Base-by-base conservation (phyloP, 2,888 invertebrate genomes). In the Xanthostigma xanthostigma region DNA sequence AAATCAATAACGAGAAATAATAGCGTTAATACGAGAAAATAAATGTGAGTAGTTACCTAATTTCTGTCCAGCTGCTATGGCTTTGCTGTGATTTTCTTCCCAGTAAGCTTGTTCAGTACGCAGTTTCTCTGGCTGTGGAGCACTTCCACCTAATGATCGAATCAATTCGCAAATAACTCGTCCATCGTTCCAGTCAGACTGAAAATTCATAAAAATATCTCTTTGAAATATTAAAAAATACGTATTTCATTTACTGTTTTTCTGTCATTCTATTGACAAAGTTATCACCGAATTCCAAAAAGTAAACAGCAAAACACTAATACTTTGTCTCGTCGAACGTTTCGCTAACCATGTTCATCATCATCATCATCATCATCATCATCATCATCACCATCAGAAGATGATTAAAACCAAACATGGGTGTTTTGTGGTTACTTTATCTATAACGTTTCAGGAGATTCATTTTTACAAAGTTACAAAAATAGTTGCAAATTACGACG, bases 101-200 rank as follows among this genome's bases (percentile, higher is more conserved):
- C 89, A 93, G 47, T 83, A 76, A 3, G 78, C 76, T 1, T 84
- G 78, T 60, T 90, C 90, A 0, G 77, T 71, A 46, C 81, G 76
- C 50, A 93, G 69, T 59, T 84, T 81, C 55, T 89, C 88, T 51
- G 86, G 85, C 9, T 84, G 81, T 1, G 85, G 82, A 1, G 89
- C 84, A 1, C 85, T 81, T 0, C 93, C 95, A 5, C 97, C 96
- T 54, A 95, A 73, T 10, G 90, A 86, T 55, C 86, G 76, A 10
- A 95, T 90, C 48, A 98, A 73, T 59, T 89, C 84, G 59, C 90
- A 90, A 14, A 94, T 76, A 0, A 86, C 83, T 58, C 81, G 79
- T 2, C 97, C 97, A 64, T 96, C 94, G 62, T 95, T 95, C 96
- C 96, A 97, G 62, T 96, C 94, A 56, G 84, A 87, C 92, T 95